phyloP scores from a whole-genome alignment of 2,888 invertebrate genomes.

The Drosophila hamatofila region DNA sequence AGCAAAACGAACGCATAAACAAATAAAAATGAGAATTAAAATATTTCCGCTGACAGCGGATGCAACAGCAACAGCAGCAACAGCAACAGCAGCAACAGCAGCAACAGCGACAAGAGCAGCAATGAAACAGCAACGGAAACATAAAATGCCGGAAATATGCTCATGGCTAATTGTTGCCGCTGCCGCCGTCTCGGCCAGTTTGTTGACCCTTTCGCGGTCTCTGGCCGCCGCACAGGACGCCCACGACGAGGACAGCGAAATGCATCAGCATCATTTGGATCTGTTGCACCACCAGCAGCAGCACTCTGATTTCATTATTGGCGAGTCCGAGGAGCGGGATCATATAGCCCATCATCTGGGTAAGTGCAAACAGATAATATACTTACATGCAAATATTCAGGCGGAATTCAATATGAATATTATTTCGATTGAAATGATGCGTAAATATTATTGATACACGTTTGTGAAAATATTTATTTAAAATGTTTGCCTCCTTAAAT shows the following conservation, averaged over 20 bases:
- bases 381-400: neutral
- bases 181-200: conserved; percentile 67
- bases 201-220: conserved; percentile 58
- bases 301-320: conserved; percentile 74
- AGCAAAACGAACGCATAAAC: conserved; percentile 36
- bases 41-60: conserved; percentile 76
- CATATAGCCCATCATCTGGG: conserved; percentile 83
- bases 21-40: conserved; percentile 73
- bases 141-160: conserved; percentile 83
- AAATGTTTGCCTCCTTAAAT: too few relatives aligned
- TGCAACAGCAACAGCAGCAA: conserved; percentile 47
- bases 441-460: neutral
- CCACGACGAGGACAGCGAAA: conserved; percentile 53
- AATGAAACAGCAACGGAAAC: conserved; percentile 81
- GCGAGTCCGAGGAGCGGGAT: conserved; percentile 82
- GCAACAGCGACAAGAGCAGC: conserved; percentile 17
- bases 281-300: conserved; percentile 67
- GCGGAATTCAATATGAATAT: neutral
- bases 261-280: conserved; percentile 74
- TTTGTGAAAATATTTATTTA: too few relatives aligned
- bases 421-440: neutral
- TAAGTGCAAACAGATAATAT: conserved; percentile 52
- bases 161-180: conserved; percentile 82
- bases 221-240: conserved; percentile 69
- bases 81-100: conserved; percentile 43